Conservation (phyloP, 1,140 invertebrate genomes). For the Apis dorsata region DNA sequence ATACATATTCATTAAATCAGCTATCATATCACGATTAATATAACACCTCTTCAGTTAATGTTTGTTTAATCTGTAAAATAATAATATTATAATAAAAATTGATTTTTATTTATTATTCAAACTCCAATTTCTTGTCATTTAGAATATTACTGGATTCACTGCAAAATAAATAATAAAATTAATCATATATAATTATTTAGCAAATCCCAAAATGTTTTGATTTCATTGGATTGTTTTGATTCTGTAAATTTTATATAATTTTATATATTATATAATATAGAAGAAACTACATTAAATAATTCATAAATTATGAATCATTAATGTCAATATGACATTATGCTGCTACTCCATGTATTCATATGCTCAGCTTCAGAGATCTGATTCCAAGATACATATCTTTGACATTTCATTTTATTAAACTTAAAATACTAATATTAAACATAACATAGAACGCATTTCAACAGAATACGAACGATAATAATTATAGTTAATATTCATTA, state of each 20-base stretch:
- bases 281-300: constrained; percentile 9
- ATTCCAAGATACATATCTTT: constrained; percentile 10
- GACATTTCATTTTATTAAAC: constrained; percentile 30
- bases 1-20: constrained; percentile 15
- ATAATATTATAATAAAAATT: constrained; percentile 26
- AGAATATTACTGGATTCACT: not conserved
- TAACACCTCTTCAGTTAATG: not conserved
- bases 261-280: not conserved
- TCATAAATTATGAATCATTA: constrained; percentile 16
- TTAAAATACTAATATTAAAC: constrained; percentile 56
- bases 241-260: constrained; percentile 19
- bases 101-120: not conserved
- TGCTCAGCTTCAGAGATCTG: constrained; percentile 15
- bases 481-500: constrained; percentile 52
- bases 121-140: not conserved
- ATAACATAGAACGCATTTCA: constrained; percentile 49
- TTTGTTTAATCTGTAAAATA: constrained; percentile 34
- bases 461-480: constrained; percentile 56
- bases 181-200: not conserved
- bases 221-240: not conserved
- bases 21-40: not conserved
- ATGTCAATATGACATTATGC: not conserved
- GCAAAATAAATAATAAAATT: constrained; percentile 16
- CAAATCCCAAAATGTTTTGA: not conserved
- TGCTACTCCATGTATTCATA: constrained; percentile 15